Base-by-base conservation (phyloP, 1,140 invertebrate genomes). In the Trialeurodes vaporariorum region DNA sequence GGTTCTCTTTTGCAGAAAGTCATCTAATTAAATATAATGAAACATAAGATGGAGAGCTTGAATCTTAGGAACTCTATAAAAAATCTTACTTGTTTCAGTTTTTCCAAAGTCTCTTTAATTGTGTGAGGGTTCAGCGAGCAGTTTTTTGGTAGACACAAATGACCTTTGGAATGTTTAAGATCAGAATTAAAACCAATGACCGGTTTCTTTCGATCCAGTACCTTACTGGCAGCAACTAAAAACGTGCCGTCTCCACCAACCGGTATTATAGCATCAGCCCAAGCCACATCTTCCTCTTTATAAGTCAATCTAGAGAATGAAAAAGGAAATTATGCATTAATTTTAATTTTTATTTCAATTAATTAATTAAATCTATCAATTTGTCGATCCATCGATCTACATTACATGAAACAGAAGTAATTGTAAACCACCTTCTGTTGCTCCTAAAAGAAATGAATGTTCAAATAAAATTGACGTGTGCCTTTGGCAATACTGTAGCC, bases 161-260 rank as follows among this genome's bases (percentile, higher is more conserved):
- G 86, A 0, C 97, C 97, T 76, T 96, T 93, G 0, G 96, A 98
- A 67, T 90, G 87, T 67, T 86, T 83, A 0, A 96, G 96, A 78
- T 98, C 92, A n/a, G 96, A 98, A 81, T 99, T 99, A 71, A 99
- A 92, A 0, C 97, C 97, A 73, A 99, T 88, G 49, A 99, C 87
- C 24, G 95, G 93, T 76, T 92, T 98, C 66, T 86, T 83, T 71
- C 83, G 81, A 71, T 86, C 78, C 61, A 75, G 78, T 62, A 98
- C 87, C 78, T 89, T 86, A 75, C 90, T 94, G 1, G 97, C 93
- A 1, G 93, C 94, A 62, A 98, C 80, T 27, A 99, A 83, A 80
- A 98, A 99, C 25, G 97, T 99, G 2, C 98, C 98, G 82, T 99
- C 97, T 0, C 98, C 98, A 59, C 97, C 97, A 71, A 94, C 92